Base-by-base conservation (phyloP, 2,113 vertebrate genomes). In the Pteropus alecto region DNA sequence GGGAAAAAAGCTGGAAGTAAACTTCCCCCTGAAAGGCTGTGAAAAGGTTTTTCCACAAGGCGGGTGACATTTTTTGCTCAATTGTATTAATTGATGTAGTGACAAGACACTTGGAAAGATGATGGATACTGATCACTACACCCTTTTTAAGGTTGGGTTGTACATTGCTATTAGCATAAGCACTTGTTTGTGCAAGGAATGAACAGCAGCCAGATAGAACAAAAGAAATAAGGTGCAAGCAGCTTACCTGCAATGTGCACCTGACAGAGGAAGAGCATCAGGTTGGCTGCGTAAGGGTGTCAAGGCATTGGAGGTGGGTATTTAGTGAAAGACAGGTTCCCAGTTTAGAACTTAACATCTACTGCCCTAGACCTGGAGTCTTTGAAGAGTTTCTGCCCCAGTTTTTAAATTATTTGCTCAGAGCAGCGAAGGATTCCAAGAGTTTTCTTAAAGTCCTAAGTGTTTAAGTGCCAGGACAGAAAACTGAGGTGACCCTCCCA, bases 1-100 rank as follows among this genome's bases (percentile, higher is more conserved):
- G 98, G 97, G 98, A 96, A 99, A 99, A 99, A 99, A 98, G 98
- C 99, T 98, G 98, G 98, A 98, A 98, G 99, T 98, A 99, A 99
- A 99, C 99, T 99, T 99, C 98, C 98, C 98, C 95, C 96, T 98
- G 98, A 98, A 99, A 99, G 98, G 98, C 98, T 99, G 97, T 94
- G 98, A 96, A 99, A 99, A 99, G 99, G 99, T 98, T 99, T 99
- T 99, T 99, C 98, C 98, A 95, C 98, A 86, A 89, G 94, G 98
- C 97, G 97, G 95, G 98, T 98, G 99, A 99, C 99, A 99, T 98
- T 98, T 98, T 99, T 98, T 99, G 97, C 99, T 99, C 99, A 99
- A 98, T 98, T 97, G 98, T 98, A 99, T 99, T 99, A 99, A 99
- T 99, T 99, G 99, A 99, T 99, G 99, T 99, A 99, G 98, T 99